These are phyloP conservation scores for Platichthys flesus DNA, from an alignment of 2,113 vertebrate species.

Conservation along the genomic window DNA sequence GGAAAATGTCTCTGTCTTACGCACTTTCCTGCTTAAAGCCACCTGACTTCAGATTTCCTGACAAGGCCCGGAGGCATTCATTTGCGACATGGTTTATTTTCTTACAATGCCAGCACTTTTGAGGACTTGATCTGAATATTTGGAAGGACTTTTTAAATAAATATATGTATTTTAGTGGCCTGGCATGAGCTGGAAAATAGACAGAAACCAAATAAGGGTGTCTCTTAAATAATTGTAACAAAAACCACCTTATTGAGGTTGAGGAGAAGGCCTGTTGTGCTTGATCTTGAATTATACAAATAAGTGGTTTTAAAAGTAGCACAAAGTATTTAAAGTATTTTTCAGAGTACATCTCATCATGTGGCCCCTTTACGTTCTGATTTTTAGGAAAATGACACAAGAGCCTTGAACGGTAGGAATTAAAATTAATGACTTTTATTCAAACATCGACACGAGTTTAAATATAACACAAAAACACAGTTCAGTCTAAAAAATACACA, in stretches of 20 bases:
- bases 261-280: not conserved
- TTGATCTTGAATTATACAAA: not conserved
- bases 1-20: conserved; percentile 77
- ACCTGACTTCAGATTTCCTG: conserved; percentile 67
- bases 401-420: not conserved
- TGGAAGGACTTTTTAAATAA: not conserved
- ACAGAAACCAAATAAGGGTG: conserved; percentile 20
- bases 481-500: conserved; percentile 56
- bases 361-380: not conserved
- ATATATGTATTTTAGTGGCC: not conserved
- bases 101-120: not conserved
- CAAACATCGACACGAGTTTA: conserved; percentile 70
- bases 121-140: not conserved
- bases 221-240: conserved; percentile 63
- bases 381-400: conserved; percentile 24
- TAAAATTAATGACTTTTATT: conserved; percentile 75
- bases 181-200: not conserved
- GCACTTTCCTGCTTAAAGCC: conserved; percentile 67
- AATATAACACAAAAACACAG: conserved; percentile 67
- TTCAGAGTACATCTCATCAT: no score
- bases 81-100: not conserved
- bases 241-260: conserved; percentile 40
- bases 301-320: not conserved
- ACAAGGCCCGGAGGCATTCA: conserved; percentile 15
- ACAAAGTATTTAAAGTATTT: not conserved